Evolutionary conservation across 2,888 invertebrate species (phyloP).

Genomic region (Colostygia pectinataria): DNA sequence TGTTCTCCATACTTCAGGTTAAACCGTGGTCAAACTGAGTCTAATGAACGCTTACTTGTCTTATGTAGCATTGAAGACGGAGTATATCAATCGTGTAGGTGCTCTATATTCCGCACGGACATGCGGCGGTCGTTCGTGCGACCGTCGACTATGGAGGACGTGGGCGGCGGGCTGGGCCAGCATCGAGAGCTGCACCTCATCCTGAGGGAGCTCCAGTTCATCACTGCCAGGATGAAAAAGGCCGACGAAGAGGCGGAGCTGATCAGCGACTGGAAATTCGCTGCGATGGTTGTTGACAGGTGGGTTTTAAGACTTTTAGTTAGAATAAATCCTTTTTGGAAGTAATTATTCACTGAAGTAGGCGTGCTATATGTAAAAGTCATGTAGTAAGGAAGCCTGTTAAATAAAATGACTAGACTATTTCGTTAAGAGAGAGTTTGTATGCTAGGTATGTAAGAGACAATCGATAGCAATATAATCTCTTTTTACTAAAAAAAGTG

Average conservation of each 20-base stretch:
- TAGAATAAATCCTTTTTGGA: no score
- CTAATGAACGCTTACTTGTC: no score
- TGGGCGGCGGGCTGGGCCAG: slow-evolving; percentile 84
- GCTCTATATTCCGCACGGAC: slow-evolving; percentile 79
- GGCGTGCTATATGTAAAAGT: no score
- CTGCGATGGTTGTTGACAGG: slow-evolving; percentile 99
- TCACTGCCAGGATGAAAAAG: slow-evolving; percentile 96
- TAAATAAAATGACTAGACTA: no score
- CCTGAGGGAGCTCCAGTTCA: slow-evolving; percentile 96
- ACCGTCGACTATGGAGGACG: slow-evolving; percentile 91
- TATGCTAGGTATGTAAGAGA: no score
- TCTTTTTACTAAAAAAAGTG: slow-evolving; percentile 17
- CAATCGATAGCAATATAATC: neutral
- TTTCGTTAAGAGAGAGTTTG: no score
- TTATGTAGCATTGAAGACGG: slow-evolving; percentile 28
- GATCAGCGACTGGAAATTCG: slow-evolving; percentile 98
- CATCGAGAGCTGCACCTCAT: slow-evolving; percentile 95
- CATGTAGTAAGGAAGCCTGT: no score
- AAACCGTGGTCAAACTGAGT: no score
- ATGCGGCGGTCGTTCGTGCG: slow-evolving; percentile 86
- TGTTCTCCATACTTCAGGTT: no score
- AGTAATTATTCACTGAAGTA: no score
- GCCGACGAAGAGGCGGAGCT: slow-evolving; percentile 96
- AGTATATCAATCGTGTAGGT: slow-evolving; percentile 48
- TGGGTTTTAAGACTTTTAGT: no score